These are phyloP conservation scores for Urocitellus parryii DNA, from an alignment of 2,113 vertebrate species.

Conservation along the genomic window DNA sequence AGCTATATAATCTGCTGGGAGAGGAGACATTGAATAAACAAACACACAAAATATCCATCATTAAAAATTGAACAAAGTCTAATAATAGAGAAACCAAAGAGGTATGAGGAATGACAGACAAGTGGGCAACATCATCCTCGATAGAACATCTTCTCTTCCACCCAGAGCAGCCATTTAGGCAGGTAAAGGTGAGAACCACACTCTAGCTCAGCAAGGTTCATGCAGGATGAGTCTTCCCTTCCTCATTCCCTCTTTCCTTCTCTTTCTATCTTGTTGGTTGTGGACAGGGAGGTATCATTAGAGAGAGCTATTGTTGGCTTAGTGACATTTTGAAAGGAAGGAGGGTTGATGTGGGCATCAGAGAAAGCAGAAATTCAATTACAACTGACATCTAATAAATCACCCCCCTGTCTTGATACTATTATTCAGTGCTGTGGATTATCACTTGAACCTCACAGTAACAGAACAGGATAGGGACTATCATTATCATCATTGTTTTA, in stretches of 20 bases:
- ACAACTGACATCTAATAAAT: too few species aligned
- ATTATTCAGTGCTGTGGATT: fast-evolving
- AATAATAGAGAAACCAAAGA: not conserved
- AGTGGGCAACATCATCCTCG: not conserved
- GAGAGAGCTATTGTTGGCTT: not conserved
- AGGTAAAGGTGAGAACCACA: not conserved
- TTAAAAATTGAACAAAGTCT: constrained; percentile 33
- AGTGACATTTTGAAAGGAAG: not conserved
- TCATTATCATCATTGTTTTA: not conserved
- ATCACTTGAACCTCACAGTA: not conserved
- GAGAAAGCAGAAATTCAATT: not conserved
- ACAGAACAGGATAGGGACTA: fast-evolving
- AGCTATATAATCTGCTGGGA: not conserved
- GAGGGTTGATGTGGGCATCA: fast-evolving
- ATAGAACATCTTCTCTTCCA: not conserved
- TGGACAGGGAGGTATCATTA: not conserved
- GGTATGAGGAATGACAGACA: not conserved
- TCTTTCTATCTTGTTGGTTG: too few species aligned
- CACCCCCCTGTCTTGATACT: not conserved
- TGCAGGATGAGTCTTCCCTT: not conserved
- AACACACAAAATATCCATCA: not conserved
- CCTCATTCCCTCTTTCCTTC: not conserved
- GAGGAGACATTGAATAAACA: constrained; percentile 28
- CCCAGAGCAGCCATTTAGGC: not conserved
- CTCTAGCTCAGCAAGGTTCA: not conserved